Percentiles rank a stretch among this genome's conserved stretches.
These are phyloP conservation scores for Sympetrum striolatum DNA, from an alignment of 2,888 invertebrate species.

Conservation along the genomic window DNA sequence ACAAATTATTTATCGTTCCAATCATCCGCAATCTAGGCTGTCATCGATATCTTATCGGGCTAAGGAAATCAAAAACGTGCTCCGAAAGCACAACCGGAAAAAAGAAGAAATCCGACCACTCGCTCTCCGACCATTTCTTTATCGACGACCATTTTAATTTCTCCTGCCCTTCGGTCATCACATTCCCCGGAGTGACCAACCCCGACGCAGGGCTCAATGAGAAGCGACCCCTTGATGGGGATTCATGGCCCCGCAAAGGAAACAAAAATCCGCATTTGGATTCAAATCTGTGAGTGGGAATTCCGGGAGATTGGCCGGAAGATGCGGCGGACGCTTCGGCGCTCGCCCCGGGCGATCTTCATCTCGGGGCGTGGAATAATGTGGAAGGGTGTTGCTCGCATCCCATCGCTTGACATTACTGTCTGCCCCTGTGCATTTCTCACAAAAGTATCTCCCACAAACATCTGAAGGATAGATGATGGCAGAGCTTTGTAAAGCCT, in stretches of 20 bases:
- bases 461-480: constrained; percentile 40
- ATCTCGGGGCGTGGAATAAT: background rate
- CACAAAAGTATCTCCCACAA: constrained; percentile 12
- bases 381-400: background rate
- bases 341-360: background rate
- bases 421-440: background rate
- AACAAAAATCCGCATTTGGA: background rate
- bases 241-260: background rate
- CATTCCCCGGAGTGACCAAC: too few species aligned
- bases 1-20: too few species aligned
- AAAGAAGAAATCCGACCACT: too few species aligned
- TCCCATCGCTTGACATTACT: constrained; percentile 11
- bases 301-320: background rate
- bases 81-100: too few species aligned
- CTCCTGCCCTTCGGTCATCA: too few species aligned
- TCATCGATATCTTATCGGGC: too few species aligned
- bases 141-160: too few species aligned
- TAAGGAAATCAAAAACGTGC: too few species aligned
- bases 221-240: background rate
- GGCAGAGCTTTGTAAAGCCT: background rate
- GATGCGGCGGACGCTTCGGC: background rate
- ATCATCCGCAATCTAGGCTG: too few species aligned
- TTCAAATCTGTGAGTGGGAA: background rate
- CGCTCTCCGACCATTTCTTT: too few species aligned
- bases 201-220: background rate